Conservation (phyloP, 2,113 vertebrate genomes). For the Conger conger region DNA sequence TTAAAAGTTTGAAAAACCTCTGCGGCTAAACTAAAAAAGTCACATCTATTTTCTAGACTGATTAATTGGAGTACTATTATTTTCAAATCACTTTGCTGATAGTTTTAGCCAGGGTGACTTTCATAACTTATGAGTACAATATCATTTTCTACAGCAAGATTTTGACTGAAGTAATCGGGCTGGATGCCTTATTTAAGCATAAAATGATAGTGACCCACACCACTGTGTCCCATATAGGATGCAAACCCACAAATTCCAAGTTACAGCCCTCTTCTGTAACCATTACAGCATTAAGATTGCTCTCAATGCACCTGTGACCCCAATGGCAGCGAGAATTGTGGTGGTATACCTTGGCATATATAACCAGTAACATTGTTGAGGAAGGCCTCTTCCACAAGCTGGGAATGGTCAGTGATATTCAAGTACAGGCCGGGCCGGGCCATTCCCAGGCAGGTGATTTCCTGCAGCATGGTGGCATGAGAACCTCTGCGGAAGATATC, state of each 20-base stretch:
- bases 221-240: background rate
- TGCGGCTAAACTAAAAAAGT: background rate
- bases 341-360: constrained; percentile 38
- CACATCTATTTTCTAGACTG: background rate
- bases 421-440: constrained; percentile 22
- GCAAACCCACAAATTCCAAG: background rate
- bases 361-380: constrained; percentile 38
- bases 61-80: no score
- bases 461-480: constrained; percentile 30
- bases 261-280: background rate
- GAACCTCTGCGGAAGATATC: constrained; percentile 38
- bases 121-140: background rate
- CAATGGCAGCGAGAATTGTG: background rate
- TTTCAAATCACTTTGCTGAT: background rate
- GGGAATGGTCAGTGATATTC: constrained; percentile 31
- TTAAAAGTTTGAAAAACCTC: background rate
- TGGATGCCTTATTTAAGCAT: background rate
- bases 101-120: background rate
- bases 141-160: background rate
- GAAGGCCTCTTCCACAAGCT: constrained; percentile 43
- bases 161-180: background rate
- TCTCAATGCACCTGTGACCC: background rate
- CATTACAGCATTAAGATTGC: background rate
- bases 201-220: background rate
- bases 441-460: constrained; percentile 34